These are phyloP conservation scores for Paedocypris sp. DNA, from an alignment of 2,113 vertebrate genomes.

Conservation along the genomic window DNA sequence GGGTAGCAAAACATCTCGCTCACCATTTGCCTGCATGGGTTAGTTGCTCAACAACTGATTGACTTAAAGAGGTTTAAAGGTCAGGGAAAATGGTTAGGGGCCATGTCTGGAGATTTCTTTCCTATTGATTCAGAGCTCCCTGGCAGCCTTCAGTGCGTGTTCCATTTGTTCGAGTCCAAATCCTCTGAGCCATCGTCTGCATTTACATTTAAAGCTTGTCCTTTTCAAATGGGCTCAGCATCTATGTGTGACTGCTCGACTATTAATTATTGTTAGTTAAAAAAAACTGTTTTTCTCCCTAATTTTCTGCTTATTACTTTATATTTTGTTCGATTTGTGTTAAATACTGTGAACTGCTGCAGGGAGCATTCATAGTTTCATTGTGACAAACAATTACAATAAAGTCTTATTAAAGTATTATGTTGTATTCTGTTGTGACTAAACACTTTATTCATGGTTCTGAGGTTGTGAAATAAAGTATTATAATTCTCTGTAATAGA, in stretches of 20 bases:
- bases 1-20: neutral
- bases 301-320: no score
- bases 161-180: constrained; percentile 27
- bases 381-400: no score
- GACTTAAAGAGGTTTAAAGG: constrained; percentile 33
- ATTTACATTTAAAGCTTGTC: neutral
- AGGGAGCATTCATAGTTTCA: neutral
- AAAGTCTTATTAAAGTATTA: no score
- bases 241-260: neutral
- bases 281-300: neutral
- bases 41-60: constrained; percentile 19
- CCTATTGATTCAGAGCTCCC: constrained; percentile 23
- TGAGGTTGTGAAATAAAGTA: neutral
- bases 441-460: neutral
- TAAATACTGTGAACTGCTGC: no score
- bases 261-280: neutral
- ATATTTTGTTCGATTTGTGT: no score
- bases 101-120: constrained; percentile 28
- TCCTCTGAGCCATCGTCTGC: constrained; percentile 8
- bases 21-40: constrained; percentile 4
- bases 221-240: constrained; percentile 9
- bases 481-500: no score
- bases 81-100: constrained; percentile 25
- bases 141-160: constrained; percentile 24
- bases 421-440: no score